A percentile compares a stretch with the other conserved stretches of the same genome.
Conservation (phyloP, 1,140 invertebrate genomes). For the Sycobia sp. region DNA sequence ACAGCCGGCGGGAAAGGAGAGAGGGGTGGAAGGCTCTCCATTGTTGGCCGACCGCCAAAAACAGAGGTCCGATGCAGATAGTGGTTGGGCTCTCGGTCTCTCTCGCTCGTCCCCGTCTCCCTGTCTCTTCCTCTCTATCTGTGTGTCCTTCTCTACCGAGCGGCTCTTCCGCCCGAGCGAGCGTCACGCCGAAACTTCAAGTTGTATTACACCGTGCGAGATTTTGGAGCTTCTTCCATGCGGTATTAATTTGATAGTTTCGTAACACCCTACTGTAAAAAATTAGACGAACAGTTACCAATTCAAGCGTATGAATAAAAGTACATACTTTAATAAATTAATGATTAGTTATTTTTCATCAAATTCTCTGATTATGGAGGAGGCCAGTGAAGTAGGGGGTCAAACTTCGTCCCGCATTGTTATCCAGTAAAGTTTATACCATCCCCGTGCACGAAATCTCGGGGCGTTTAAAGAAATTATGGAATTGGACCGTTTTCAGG, state of each 20-base stretch:
- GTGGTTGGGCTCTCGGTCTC: constrained; percentile 12
- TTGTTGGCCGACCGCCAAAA: constrained; percentile 56
- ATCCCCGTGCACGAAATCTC: constrained; percentile 12
- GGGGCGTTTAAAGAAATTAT: constrained; percentile 26
- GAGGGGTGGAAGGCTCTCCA: too few relatives aligned
- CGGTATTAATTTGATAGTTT: too few relatives aligned
- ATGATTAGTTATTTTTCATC: too few relatives aligned
- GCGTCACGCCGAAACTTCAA: background rate
- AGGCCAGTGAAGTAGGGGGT: too few relatives aligned
- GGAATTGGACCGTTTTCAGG: background rate
- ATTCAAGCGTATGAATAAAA: too few relatives aligned
- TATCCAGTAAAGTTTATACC: constrained; percentile 4
- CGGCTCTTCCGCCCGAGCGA: background rate
- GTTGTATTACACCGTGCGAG: too few relatives aligned
- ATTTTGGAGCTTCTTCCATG: too few relatives aligned
- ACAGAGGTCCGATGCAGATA: constrained; percentile 44
- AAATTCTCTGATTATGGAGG: too few relatives aligned
- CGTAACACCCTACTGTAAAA: too few relatives aligned
- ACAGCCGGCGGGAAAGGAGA: constrained; percentile 50
- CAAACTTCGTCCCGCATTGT: constrained; percentile 5
- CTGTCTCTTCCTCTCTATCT: background rate
- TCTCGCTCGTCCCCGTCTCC: background rate
- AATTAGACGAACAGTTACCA: too few relatives aligned
- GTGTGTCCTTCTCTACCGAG: background rate
- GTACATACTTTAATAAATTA: too few relatives aligned